A percentile compares a stretch with the other conserved stretches of the same genome.
Evolutionary conservation across 2,113 vertebrate genomes (phyloP).

Genomic region (Gavia stellata): DNA sequence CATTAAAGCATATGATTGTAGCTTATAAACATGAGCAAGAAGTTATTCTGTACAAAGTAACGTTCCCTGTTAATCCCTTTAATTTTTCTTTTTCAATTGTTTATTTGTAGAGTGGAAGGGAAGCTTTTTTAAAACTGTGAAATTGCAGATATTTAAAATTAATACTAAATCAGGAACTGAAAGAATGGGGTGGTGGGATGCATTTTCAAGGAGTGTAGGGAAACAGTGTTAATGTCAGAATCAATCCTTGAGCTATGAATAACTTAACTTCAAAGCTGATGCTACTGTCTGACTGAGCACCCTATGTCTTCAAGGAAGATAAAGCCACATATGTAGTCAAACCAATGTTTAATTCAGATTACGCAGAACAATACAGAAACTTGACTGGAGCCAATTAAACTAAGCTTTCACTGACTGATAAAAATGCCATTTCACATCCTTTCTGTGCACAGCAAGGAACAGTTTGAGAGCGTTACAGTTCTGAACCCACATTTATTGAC

Average conservation of each 20-base stretch:
- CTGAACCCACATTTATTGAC: background rate
- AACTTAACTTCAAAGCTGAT: conserved; percentile 66
- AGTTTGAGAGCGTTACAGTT: background rate
- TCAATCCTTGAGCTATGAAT: conserved; percentile 57
- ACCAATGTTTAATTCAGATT: conserved; percentile 67
- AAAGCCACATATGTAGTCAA: conserved; percentile 49
- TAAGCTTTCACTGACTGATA: conserved; percentile 47
- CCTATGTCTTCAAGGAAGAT: conserved; percentile 56
- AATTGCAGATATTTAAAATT: conserved; percentile 33
- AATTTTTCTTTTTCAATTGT: background rate
- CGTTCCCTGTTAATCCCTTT: background rate
- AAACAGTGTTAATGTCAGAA: conserved; percentile 49
- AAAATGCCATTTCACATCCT: conserved; percentile 1
- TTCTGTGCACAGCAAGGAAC: background rate
- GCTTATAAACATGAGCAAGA: background rate
- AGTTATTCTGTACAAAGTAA: background rate
- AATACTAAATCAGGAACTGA: conserved; percentile 29
- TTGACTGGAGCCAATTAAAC: conserved; percentile 57
- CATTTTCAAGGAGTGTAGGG: conserved; percentile 2
- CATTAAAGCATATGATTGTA: background rate
- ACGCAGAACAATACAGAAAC: conserved; percentile 34
- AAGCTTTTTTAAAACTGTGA: background rate
- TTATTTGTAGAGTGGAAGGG: background rate
- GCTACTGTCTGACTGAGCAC: conserved; percentile 43
- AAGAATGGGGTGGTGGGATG: conserved; percentile 31